These are phyloP conservation scores for Tinamus major DNA, from an alignment of 2,797 vertebrate species.

Conservation along the genomic window DNA sequence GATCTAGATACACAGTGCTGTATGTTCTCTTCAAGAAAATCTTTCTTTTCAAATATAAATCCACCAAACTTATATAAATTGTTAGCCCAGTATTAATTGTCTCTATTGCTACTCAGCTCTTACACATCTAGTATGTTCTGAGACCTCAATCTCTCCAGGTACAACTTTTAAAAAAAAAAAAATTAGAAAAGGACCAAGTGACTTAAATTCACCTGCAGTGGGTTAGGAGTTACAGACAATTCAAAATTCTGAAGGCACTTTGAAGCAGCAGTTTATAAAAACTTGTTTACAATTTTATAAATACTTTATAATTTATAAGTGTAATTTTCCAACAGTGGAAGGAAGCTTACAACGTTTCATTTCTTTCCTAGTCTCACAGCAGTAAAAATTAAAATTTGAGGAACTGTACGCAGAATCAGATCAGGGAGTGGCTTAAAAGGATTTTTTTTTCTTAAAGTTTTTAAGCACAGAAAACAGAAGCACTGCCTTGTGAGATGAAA, in stretches of 20 bases:
- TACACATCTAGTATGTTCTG: neutral
- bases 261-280: neutral
- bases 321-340: neutral
- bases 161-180: too few relatives aligned
- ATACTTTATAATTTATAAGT: neutral
- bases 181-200: neutral
- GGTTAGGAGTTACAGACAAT: neutral
- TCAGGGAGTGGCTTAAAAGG: conserved; percentile 1
- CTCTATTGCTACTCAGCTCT: neutral
- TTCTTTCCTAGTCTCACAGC: neutral
- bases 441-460: conserved; percentile 8
- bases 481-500: neutral
- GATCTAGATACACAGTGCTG: neutral
- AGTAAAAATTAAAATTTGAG: conserved; percentile 49
- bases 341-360: neutral
- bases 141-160: neutral
- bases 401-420: conserved; percentile 32
- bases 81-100: neutral
- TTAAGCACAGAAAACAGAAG: neutral
- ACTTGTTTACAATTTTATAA: neutral
- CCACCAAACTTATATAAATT: neutral
- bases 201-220: neutral
- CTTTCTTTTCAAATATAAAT: neutral
- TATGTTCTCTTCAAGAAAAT: neutral
- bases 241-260: neutral